A percentile compares a stretch with the other conserved stretches of the same genome.
Conservation (phyloP, 2,113 vertebrate genomes). For the Panthera uncia region DNA sequence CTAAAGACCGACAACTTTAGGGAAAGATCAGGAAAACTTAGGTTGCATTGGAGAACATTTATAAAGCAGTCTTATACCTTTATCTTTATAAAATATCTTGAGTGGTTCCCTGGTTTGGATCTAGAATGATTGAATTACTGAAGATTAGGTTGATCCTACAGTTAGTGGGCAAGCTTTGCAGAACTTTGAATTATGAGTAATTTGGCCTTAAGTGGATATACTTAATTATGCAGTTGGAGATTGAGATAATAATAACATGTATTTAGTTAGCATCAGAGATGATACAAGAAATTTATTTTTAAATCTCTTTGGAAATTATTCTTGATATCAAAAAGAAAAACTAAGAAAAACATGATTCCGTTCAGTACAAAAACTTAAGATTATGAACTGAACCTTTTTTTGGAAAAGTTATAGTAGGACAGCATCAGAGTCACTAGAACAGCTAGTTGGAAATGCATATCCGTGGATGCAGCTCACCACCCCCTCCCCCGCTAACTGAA, state of each 20-base stretch:
- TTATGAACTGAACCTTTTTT: slow-evolving; percentile 15
- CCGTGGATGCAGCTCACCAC: not conserved
- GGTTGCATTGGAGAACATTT: not conserved
- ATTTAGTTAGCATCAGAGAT: slow-evolving; percentile 17
- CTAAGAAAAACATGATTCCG: not conserved
- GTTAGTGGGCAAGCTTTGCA: slow-evolving; percentile 1
- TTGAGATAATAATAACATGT: not conserved
- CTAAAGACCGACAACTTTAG: not conserved
- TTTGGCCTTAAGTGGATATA: slow-evolving; percentile 38
- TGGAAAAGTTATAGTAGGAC: not conserved
- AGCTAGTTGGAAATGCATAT: not conserved
- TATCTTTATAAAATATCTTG: not conserved
- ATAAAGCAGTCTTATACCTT: not conserved
- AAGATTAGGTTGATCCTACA: slow-evolving; percentile 7
- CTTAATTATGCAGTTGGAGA: not conserved
- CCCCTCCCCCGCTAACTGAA: not conserved
- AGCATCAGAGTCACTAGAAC: not conserved
- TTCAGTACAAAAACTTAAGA: not conserved
- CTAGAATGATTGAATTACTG: slow-evolving; percentile 25
- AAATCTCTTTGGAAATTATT: slow-evolving; percentile 28
- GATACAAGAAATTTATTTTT: slow-evolving; percentile 42
- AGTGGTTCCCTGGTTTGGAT: not conserved
- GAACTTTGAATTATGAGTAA: slow-evolving; percentile 25
- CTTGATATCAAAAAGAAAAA: slow-evolving; percentile 17
- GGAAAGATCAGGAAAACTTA: not conserved